phyloP scores from a whole-genome alignment of 2,797 vertebrate species.

The Jordanella pulchra region DNA sequence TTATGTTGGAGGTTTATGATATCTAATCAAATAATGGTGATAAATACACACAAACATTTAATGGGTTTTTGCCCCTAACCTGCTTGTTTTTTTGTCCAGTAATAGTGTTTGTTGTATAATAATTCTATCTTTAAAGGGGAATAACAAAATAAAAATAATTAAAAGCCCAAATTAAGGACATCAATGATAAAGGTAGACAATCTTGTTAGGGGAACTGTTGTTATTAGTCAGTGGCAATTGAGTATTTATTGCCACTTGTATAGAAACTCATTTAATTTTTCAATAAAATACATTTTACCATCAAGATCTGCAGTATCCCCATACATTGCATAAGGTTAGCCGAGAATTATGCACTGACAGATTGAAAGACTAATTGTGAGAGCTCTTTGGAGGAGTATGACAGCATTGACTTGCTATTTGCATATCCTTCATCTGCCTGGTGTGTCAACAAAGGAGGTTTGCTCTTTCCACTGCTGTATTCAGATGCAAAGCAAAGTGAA shows the following conservation, averaged over 20 bases:
- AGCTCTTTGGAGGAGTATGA: conserved; percentile 81
- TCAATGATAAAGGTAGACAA: too few relatives aligned
- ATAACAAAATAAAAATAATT: neutral
- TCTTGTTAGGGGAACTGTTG: neutral
- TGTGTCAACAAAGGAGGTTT: conserved; percentile 85
- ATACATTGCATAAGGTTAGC: conserved; percentile 84
- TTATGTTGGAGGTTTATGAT: too few relatives aligned
- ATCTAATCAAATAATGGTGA: too few relatives aligned
- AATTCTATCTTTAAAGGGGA: neutral
- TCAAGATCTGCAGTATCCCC: conserved; percentile 80
- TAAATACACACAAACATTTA: too few relatives aligned
- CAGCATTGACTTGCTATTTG: conserved; percentile 84
- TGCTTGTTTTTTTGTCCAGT: too few relatives aligned
- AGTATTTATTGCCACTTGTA: neutral
- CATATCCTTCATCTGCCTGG: conserved; percentile 91
- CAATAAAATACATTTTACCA: conserved; percentile 58
- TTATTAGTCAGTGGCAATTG: too few relatives aligned
- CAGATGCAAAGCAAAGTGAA: conserved; percentile 81
- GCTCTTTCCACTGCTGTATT: conserved; percentile 75
- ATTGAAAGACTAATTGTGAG: conserved; percentile 92
- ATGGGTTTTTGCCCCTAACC: too few relatives aligned
- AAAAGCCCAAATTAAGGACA: neutral
- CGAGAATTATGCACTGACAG: conserved; percentile 84
- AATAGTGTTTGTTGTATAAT: too few relatives aligned
- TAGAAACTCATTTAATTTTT: conserved; percentile 1